These are phyloP conservation scores for Champsocephalus gunnari DNA, from an alignment of 2,797 vertebrate species.

Conservation along the genomic window DNA sequence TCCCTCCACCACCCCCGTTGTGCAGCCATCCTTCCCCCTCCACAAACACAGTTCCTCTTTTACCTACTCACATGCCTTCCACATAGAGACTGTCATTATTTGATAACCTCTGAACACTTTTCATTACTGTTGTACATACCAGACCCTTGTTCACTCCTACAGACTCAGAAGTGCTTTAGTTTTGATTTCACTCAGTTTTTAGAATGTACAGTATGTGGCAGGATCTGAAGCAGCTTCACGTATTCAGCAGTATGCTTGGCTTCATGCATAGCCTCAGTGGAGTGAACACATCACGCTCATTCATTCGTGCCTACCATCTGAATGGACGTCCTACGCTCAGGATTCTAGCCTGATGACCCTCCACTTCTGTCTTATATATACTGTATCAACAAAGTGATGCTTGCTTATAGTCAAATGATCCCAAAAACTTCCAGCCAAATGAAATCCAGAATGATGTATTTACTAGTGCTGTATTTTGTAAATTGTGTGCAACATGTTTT, in stretches of 20 bases:
- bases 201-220: conserved; percentile 64
- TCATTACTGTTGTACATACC: conserved; percentile 74
- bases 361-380: conserved; percentile 27
- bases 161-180: conserved; percentile 73
- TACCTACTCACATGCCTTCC: conserved; percentile 80
- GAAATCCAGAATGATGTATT: conserved; percentile 41
- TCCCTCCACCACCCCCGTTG: conserved; percentile 64
- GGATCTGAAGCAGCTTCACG: conserved; percentile 36
- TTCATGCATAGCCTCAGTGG: conserved; percentile 11
- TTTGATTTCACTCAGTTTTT: conserved; percentile 50
- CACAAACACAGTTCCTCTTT: conserved; percentile 78
- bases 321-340: conserved; percentile 63
- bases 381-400: conserved; percentile 48
- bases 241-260: conserved; percentile 28
- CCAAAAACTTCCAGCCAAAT: conserved; percentile 32
- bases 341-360: conserved; percentile 62
- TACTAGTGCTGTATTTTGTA: conserved; percentile 48
- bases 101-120: conserved; percentile 59
- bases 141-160: conserved; percentile 43
- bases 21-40: conserved; percentile 60
- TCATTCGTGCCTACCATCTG: conserved; percentile 44
- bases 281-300: conserved; percentile 26
- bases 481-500: conserved; percentile 41
- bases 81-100: conserved; percentile 85
- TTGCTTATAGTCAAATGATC: conserved; percentile 37